A percentile compares a stretch with the other conserved stretches of the same genome.
phyloP scores from a whole-genome alignment of 2,888 invertebrate species.

The Drosophila maculinotata region DNA sequence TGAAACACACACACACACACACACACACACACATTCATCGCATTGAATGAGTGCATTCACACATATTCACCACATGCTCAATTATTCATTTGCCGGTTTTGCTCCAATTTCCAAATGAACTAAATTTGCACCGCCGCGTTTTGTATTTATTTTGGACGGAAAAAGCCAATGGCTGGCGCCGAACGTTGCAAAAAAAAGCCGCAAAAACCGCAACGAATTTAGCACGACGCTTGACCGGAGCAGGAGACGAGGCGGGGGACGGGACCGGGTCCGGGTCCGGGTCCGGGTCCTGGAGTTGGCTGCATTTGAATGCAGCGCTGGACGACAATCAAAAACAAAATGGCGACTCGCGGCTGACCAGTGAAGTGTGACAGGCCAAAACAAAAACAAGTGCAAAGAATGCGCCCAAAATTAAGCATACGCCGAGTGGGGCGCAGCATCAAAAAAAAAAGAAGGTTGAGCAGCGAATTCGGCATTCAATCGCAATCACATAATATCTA shows the following conservation, averaged over 20 bases:
- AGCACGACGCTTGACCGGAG: constrained; percentile 69
- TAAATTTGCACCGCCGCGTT: constrained; percentile 50
- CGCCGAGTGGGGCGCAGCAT: constrained; percentile 43
- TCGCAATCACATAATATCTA: constrained; percentile 33
- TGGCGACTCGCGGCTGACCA: constrained; percentile 49
- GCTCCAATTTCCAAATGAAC: constrained; percentile 60
- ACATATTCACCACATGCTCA: constrained; percentile 60
- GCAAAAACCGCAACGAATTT: constrained; percentile 73
- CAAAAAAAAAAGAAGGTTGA: not conserved
- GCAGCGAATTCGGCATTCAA: constrained; percentile 35
- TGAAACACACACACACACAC: constrained; percentile 3
- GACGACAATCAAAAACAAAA: constrained; percentile 54
- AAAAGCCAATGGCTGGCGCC: constrained; percentile 30
- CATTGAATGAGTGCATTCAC: constrained; percentile 43
- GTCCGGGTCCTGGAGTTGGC: constrained; percentile 21
- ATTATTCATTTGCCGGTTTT: constrained; percentile 60
- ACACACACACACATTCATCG: constrained; percentile 1
- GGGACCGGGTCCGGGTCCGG: not conserved
- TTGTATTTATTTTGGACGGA: constrained; percentile 37
- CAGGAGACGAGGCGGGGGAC: not conserved
- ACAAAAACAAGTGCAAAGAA: constrained; percentile 25
- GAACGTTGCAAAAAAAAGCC: constrained; percentile 51
- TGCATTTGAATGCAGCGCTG: constrained; percentile 58
- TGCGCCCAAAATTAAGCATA: constrained; percentile 63
- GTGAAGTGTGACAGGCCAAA: constrained; percentile 59